A percentile compares a stretch with the other conserved stretches of the same genome.
Evolutionary conservation across 2,113 vertebrate species (phyloP).

Genomic region (Caranx ignobilis): DNA sequence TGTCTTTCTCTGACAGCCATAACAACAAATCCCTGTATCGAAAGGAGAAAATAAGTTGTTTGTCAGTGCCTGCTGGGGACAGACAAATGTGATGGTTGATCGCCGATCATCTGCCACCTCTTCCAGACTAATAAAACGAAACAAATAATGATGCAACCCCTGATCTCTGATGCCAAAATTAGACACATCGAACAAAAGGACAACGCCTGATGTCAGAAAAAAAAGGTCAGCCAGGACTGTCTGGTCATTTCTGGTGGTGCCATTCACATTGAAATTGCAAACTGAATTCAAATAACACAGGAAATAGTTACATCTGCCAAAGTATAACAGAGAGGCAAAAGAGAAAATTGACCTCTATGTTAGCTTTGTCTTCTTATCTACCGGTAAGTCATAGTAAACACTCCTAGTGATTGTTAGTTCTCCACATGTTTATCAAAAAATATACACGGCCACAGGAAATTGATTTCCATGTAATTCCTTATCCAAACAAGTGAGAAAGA

Average conservation of each 20-base stretch:
- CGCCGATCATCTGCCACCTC: neutral
- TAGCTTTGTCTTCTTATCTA: neutral
- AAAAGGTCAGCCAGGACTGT: neutral
- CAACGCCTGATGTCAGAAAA: neutral
- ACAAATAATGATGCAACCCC: neutral
- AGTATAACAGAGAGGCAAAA: neutral
- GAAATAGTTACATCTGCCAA: neutral
- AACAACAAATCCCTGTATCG: neutral
- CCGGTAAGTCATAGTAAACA: neutral
- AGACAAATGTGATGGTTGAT: neutral
- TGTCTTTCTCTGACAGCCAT: conserved; percentile 19
- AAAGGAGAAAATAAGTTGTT: neutral
- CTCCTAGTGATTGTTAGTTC: neutral
- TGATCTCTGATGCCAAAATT: neutral
- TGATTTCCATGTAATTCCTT: neutral
- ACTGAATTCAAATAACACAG: conserved; percentile 1
- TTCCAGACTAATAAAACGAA: neutral
- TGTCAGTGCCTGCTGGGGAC: neutral
- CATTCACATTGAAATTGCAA: neutral
- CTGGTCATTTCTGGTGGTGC: neutral
- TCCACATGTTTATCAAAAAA: conserved; percentile 19
- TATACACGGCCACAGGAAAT: conserved; percentile 8
- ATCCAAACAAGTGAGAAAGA: conserved; percentile 13
- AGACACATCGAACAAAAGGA: no score
- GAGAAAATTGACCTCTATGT: neutral